Base-by-base conservation (phyloP, 2,888 invertebrate species). In the Catocala nupta region DNA sequence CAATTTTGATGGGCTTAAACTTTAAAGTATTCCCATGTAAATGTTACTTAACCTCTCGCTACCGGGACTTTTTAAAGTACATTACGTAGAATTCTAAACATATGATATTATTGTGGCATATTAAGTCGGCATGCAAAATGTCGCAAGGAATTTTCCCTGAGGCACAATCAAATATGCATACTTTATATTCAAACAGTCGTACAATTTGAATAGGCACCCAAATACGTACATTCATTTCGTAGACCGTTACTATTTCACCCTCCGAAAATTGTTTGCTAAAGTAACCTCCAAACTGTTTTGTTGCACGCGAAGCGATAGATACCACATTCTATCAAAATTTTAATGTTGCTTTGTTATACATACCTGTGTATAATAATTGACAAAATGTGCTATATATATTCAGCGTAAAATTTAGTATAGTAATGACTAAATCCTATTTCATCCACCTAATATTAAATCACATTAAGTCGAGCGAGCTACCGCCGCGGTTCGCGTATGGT, bases 221-320 rank as follows among this genome's bases (percentile, higher is more conserved):
- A 68, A 69, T 70, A 74, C 59, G 65, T 73, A 65, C 55, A 62
- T 63, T 70, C 51, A 70, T 77, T 73, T 49, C 59, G 36, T 44
- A 61, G 55, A 57, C 58, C 61, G 63, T 65, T 60, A 64, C 75
- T 59, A 55, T 77, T 77, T 65, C 67, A 62, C 73, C 65, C 59
- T 59, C 71, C 70, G 61, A 67, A 70, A 75, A 74, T 74, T 74
- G 63, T 70, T 77, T 65, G 63, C 49, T 59, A 55, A 74, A 73
- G 74, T 63, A 70, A 77, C 77, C 63, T 58, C 75, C 62, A 74
- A 75, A 77, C 75, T 63, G 77, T 73, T 67, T 39, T 65, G 65
- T 60, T 65, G 71, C 77, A 77, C 74, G 77, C 74, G 51, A 73
- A 70, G 48, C 58, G 45, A 63, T 59, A 60, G 57, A 62, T 59